These are phyloP conservation scores for Chalcis sispes DNA, from an alignment of 2,888 invertebrate species.

Conservation along the genomic window DNA sequence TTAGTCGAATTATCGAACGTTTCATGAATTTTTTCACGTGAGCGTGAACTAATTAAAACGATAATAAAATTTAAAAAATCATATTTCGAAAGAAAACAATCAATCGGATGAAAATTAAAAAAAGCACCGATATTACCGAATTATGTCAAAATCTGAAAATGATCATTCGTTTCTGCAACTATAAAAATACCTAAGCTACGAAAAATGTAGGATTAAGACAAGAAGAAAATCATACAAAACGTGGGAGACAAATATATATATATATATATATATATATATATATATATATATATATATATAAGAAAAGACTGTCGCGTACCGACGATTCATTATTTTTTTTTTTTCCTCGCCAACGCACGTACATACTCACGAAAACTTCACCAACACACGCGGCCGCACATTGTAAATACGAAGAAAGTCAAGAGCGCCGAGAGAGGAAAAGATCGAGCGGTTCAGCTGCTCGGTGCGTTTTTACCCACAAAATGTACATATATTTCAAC, in stretches of 20 bases:
- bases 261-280: too few species aligned
- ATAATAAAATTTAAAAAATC: too few species aligned
- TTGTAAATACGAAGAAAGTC: conserved; percentile 46
- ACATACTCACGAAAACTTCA: neutral
- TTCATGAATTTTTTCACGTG: too few species aligned
- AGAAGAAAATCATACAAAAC: conserved; percentile 32
- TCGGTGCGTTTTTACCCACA: conserved; percentile 71
- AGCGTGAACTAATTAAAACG: too few species aligned
- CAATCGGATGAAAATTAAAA: neutral
- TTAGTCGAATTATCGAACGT: too few species aligned
- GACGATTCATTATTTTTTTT: conserved; percentile 50
- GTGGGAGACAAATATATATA: conserved; percentile 51
- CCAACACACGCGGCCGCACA: neutral
- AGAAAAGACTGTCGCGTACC: conserved; percentile 47
- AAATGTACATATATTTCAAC: conserved; percentile 72
- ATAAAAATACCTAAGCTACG: conserved; percentile 26
- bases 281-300: conserved; percentile 32
- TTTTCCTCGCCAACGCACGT: neutral
- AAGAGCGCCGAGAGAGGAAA: conserved; percentile 49
- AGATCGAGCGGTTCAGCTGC: conserved; percentile 71
- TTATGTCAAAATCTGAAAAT: conserved; percentile 16
- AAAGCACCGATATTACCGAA: neutral
- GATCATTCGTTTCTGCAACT: neutral
- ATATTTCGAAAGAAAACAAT: too few species aligned
- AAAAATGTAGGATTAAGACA: neutral